phyloP scores from a whole-genome alignment of 2,113 vertebrate species.

The rabbit (Oryctolagus cuniculus) region DNA sequence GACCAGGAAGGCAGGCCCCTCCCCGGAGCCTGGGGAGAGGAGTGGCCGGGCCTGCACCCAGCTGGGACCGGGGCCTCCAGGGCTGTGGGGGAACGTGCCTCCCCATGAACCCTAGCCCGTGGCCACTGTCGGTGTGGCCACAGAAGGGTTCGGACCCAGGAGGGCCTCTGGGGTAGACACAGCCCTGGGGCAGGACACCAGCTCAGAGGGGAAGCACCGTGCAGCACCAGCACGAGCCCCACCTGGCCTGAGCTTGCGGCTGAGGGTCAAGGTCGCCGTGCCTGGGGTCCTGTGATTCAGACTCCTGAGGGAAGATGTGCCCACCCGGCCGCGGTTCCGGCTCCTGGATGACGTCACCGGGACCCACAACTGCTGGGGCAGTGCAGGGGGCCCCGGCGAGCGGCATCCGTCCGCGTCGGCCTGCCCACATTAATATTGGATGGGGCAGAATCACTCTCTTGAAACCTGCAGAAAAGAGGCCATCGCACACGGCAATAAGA shows the following conservation, averaged over 20 bases:
- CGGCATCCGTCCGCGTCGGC: not conserved
- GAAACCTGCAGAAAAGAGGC: constrained; percentile 59
- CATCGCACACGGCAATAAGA: constrained; percentile 54
- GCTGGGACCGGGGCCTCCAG: accelerated
- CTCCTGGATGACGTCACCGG: not conserved
- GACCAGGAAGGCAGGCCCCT: accelerated
- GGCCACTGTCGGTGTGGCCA: accelerated
- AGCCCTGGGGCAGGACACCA: accelerated
- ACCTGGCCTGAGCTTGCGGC: accelerated
- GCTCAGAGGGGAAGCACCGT: accelerated
- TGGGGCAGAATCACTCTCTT: constrained; percentile 20
- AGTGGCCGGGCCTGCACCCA: accelerated
- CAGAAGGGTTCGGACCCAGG: accelerated
- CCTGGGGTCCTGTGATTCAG: accelerated
- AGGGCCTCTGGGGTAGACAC: not conserved
- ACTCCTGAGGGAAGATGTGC: not conserved
- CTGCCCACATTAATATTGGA: constrained; percentile 62
- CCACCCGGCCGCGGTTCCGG: accelerated
- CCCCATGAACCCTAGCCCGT: accelerated
- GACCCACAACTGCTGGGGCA: not conserved
- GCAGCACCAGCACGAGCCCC: accelerated
- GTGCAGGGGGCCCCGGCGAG: not conserved
- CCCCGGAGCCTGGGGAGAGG: too few relatives aligned
- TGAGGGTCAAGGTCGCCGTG: accelerated
- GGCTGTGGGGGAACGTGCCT: accelerated